Evolutionary conservation across 2,113 vertebrate genomes (phyloP).

Genomic region (Grallaria varia): DNA sequence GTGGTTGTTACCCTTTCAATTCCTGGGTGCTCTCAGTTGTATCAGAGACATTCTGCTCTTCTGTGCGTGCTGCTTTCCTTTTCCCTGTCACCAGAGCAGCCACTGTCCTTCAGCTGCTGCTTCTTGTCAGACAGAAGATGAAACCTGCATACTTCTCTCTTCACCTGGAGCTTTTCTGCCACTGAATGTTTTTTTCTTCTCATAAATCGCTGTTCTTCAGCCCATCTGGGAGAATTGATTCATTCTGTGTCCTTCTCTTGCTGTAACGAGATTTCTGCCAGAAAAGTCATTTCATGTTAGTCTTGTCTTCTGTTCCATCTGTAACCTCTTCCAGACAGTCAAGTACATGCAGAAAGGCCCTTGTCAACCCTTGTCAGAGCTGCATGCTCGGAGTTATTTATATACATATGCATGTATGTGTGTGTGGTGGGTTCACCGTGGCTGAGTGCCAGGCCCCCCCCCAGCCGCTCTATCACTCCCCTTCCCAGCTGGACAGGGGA

Average conservation of each 20-base stretch:
- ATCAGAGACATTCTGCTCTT: background rate
- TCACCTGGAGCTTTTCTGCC: background rate
- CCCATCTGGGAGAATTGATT: background rate
- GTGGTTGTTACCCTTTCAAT: background rate
- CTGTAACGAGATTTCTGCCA: background rate
- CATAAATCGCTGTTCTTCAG: background rate
- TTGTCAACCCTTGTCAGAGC: background rate
- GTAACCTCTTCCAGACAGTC: background rate
- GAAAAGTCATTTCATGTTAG: background rate
- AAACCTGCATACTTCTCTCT: background rate
- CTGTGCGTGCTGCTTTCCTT: background rate
- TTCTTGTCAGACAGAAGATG: background rate
- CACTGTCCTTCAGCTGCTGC: background rate
- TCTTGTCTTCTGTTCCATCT: background rate
- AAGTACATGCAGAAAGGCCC: background rate
- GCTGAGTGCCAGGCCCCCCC: too few relatives aligned
- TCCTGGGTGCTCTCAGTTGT: background rate
- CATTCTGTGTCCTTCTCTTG: background rate
- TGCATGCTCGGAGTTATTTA: background rate
- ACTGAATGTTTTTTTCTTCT: background rate
- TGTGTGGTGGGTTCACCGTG: too few relatives aligned
- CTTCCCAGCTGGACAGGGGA: too few relatives aligned
- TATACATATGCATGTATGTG: rapidly evolving
- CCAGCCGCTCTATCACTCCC: too few relatives aligned
- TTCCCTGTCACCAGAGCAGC: background rate